These are phyloP conservation scores for Hyphantria cunea DNA, from an alignment of 1,140 invertebrate species.

Conservation along the genomic window DNA sequence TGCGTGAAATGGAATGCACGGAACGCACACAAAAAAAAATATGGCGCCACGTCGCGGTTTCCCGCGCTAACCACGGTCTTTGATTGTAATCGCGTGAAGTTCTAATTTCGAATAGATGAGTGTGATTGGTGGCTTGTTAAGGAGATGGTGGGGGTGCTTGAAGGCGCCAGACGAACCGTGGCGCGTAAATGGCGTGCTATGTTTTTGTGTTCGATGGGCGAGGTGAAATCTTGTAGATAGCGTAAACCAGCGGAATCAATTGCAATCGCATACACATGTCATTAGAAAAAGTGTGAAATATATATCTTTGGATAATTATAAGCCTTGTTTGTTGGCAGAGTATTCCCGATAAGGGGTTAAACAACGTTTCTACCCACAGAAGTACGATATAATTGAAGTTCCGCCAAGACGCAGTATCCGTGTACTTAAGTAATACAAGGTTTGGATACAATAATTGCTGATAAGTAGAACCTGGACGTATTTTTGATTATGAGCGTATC, in stretches of 20 bases:
- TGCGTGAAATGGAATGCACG: slow-evolving; percentile 30
- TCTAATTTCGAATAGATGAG: slow-evolving; percentile 56
- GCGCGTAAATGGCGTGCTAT: slow-evolving; percentile 42
- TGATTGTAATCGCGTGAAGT: slow-evolving; percentile 47
- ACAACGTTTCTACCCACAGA: slow-evolving; percentile 20
- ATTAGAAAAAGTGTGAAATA: slow-evolving; percentile 41
- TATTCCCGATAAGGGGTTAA: slow-evolving; percentile 27
- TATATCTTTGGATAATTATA: slow-evolving; percentile 46
- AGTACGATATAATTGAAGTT: slow-evolving; percentile 23
- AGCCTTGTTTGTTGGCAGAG: slow-evolving; percentile 40
- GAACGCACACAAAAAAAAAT: slow-evolving; percentile 29
- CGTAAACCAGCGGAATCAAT: slow-evolving; percentile 51
- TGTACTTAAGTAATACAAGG: slow-evolving; percentile 4
- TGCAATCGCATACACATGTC: slow-evolving; percentile 36
- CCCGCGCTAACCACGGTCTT: slow-evolving; percentile 34
- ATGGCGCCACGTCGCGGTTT: too few relatives aligned
- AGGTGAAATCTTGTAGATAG: slow-evolving; percentile 41
- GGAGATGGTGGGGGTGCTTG: slow-evolving; percentile 36
- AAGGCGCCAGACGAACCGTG: slow-evolving; percentile 44
- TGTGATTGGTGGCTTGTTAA: slow-evolving; percentile 53
- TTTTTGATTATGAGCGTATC: too few relatives aligned
- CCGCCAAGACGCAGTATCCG: slow-evolving; percentile 15
- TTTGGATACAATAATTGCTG: slow-evolving; percentile 24
- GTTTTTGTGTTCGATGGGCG: slow-evolving; percentile 44
- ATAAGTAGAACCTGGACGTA: slow-evolving; percentile 1